phyloP scores from a whole-genome alignment of 2,888 invertebrate genomes.

The Nemotelus nigrinus region DNA sequence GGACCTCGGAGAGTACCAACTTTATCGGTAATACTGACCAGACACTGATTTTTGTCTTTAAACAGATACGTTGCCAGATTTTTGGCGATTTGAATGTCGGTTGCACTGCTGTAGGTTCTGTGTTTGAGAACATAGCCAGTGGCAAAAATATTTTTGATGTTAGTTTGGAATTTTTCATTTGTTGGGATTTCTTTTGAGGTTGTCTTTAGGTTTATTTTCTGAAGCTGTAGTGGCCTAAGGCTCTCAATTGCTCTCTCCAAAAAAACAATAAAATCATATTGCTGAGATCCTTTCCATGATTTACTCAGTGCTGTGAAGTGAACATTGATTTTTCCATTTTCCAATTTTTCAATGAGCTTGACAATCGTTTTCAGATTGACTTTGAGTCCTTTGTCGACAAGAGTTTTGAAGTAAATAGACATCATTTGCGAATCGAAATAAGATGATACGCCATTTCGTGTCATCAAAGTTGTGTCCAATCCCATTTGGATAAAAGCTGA shows the following conservation, averaged over 20 bases:
- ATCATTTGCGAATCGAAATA: slow-evolving; percentile 43
- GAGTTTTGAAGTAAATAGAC: not conserved
- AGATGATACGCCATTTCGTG: not conserved
- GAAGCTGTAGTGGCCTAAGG: slow-evolving; percentile 10
- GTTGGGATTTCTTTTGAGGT: slow-evolving; percentile 23
- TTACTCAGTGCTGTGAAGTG: slow-evolving; percentile 33
- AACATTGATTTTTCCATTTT: slow-evolving; percentile 13
- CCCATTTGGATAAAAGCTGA: slow-evolving; percentile 24
- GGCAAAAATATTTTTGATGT: slow-evolving; percentile 31
- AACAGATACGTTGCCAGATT: slow-evolving; percentile 36
- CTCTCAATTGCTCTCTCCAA: not conserved
- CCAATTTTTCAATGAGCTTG: not conserved
- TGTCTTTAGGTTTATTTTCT: not conserved
- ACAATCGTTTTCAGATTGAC: slow-evolving; percentile 25
- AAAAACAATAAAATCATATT: slow-evolving; percentile 44
- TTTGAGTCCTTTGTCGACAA: slow-evolving; percentile 7
- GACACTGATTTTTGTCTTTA: not conserved
- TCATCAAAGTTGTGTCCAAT: slow-evolving; percentile 27
- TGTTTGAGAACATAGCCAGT: slow-evolving; percentile 4
- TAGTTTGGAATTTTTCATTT: slow-evolving; percentile 33
- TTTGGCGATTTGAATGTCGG: slow-evolving; percentile 36
- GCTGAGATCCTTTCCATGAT: slow-evolving; percentile 10
- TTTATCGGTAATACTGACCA: slow-evolving; percentile 20
- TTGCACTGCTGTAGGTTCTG: not conserved
- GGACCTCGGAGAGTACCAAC: slow-evolving; percentile 23